Evolutionary conservation across 2,113 vertebrate genomes (phyloP).

Genomic region (Podocnemis expansa): DNA sequence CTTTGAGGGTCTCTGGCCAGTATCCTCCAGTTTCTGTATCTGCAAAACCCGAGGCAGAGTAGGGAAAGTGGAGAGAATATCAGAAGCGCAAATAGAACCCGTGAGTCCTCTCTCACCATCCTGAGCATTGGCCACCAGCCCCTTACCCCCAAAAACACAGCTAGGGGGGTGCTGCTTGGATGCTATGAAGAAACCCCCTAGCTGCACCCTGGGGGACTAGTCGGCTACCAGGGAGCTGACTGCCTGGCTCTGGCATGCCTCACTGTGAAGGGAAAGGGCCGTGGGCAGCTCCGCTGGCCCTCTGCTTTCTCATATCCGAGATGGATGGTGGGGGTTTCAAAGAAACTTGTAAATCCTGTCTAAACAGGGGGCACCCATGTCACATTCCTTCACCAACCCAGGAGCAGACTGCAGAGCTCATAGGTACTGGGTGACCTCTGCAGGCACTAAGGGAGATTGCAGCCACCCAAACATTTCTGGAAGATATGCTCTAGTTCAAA

Average conservation of each 20-base stretch:
- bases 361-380: neutral
- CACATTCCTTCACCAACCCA: neutral
- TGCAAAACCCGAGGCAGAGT: neutral
- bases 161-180: neutral
- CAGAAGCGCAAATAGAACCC: neutral
- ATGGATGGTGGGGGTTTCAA: neutral
- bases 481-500: neutral
- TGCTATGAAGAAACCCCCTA: too few species aligned
- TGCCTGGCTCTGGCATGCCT: neutral
- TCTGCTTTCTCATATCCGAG: neutral
- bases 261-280: neutral
- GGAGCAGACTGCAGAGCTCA: neutral
- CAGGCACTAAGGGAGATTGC: constrained; percentile 21
- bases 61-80: neutral
- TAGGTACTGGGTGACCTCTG: constrained; percentile 60
- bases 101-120: neutral
- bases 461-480: neutral
- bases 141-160: neutral
- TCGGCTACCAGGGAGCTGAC: neutral
- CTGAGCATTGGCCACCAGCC: neutral
- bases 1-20: neutral
- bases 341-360: neutral
- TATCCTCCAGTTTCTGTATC: neutral
- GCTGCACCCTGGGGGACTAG: neutral
- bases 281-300: accelerated